phyloP scores from a whole-genome alignment of 64 coral and sea anemone genomes.

The Dendronephthya gigantea region DNA sequence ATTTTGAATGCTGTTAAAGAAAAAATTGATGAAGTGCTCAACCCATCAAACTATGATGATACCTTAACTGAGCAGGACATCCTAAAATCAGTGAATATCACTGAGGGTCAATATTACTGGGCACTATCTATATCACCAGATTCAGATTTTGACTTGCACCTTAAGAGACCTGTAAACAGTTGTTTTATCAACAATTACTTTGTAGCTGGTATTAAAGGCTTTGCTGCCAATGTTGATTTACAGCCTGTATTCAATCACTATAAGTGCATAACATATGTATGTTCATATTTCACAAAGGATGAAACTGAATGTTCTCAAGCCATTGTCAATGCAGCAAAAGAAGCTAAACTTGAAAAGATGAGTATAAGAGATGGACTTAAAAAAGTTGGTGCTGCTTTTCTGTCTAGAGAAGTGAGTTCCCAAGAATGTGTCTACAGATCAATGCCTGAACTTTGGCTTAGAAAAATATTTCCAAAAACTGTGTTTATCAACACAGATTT shows the following conservation, averaged over 20 bases:
- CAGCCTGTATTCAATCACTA: no score
- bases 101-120: no score
- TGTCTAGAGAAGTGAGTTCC: neutral
- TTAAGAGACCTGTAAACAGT: no score
- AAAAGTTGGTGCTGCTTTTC: neutral
- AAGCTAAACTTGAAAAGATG: neutral
- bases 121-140: no score
- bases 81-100: neutral
- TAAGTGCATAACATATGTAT: no score
- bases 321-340: constrained; percentile 8
- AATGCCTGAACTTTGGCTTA: constrained; percentile 7
- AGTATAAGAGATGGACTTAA: neutral
- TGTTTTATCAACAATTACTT: no score
- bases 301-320: no score
- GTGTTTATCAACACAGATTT: neutral
- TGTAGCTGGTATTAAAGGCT: no score
- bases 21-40: neutral
- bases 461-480: neutral
- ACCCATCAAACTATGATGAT: neutral
- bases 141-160: no score
- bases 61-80: neutral
- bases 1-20: neutral
- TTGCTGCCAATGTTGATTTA: no score
- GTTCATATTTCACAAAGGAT: no score
- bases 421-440: neutral